Evolutionary conservation across 2,888 invertebrate species (phyloP).

Genomic region (Epiperipatus broadwayi): DNA sequence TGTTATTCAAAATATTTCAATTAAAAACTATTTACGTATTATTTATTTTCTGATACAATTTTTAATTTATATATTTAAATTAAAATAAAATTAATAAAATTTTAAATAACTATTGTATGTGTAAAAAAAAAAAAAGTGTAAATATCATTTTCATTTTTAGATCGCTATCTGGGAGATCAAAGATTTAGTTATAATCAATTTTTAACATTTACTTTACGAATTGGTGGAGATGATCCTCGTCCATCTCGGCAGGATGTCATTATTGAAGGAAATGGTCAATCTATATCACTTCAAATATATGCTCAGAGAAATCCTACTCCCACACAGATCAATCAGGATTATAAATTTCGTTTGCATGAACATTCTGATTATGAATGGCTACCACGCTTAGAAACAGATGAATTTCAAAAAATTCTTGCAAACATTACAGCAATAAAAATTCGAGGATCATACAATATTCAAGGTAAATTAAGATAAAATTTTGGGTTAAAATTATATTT

Average conservation of each 20-base stretch:
- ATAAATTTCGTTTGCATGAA: constrained; percentile 71
- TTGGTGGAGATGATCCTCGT: constrained; percentile 58
- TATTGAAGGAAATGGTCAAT: constrained; percentile 58
- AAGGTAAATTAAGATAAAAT: constrained; percentile 35
- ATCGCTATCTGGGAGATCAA: constrained; percentile 70
- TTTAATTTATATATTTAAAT: constrained; percentile 14
- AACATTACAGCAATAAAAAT: constrained; percentile 87
- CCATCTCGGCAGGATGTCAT: constrained; percentile 70
- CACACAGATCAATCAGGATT: constrained; percentile 43
- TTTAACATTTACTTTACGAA: constrained; percentile 64
- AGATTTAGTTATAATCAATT: constrained; percentile 83
- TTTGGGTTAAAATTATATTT: not conserved
- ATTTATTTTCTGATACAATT: constrained; percentile 7
- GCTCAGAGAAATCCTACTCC: constrained; percentile 74
- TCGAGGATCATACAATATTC: constrained; percentile 65
- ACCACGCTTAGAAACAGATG: constrained; percentile 62
- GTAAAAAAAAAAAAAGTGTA: too few relatives aligned
- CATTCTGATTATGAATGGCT: constrained; percentile 82
- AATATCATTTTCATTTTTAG: too few relatives aligned
- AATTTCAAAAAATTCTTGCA: constrained; percentile 76
- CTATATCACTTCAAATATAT: constrained; percentile 71
- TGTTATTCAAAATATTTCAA: too few relatives aligned
- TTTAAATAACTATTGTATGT: too few relatives aligned
- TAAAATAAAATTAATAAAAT: constrained; percentile 9
- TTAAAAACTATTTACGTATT: not conserved